Evolutionary conservation across 2,888 invertebrate genomes (phyloP), one percentile per base, ranked within the genome.

Genomic region (Protophormia terraenovae): DNA sequence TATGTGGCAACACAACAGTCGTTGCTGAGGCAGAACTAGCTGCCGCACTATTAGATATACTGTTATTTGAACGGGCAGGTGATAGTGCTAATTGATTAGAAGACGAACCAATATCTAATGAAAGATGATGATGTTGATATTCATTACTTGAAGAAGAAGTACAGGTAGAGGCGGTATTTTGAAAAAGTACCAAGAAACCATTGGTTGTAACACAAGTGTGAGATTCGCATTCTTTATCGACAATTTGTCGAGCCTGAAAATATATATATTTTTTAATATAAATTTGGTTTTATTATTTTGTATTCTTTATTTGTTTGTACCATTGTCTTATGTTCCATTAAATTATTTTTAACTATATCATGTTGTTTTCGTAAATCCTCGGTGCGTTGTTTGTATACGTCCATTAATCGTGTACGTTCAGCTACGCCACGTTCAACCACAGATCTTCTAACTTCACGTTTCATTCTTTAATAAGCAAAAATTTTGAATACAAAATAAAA

Each of bases 381-480:
- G 88, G 95, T 95, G 81, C 96, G 95, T 89, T 95, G 95, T 88
- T 97, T 96, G 91, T 96, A 97, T 86, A 95, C 94, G 90, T 96
- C 95, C 88, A 95, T 96, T 89, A 97, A 94, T 79, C 96, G 95
- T 87, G 96, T 96, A 82, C 98, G 95, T 93, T 98, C 98, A 85
- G 96, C 95, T 67, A 98, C 98, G 53, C 98, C 98, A 86, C 97
- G 95, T 89, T 97, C 97, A 87, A 98, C 98, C 7, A 98, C 91
- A 1, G 92, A 92, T 83, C 92, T 92, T 75, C 92, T 92, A 6
- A 93, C 93, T 87, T 93, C 93, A 3, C 93, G 91, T 86, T 93
- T 93, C 93, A 93, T 93, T 87, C 93, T 92, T 55, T 67, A n/a
- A 7, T 10, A 27, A 35, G 10, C 32, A 6, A 38, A 7, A 62